A percentile compares a stretch with the other conserved stretches of the same genome.
Evolutionary conservation across 2,888 invertebrate species (phyloP).

Genomic region (Parnassius apollo): DNA sequence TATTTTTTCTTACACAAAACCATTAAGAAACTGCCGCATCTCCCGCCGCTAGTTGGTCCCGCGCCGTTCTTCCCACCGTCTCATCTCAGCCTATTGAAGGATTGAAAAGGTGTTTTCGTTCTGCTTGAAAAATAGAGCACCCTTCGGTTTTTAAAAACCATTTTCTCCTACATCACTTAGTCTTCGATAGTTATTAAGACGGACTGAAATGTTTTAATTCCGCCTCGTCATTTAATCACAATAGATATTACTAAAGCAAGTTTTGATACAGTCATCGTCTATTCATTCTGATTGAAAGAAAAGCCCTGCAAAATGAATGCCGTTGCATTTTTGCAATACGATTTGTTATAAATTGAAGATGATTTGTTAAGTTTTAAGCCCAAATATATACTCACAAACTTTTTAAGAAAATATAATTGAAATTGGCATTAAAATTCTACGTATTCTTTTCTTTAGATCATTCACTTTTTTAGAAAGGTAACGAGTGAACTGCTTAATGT

Average conservation of each 20-base stretch:
- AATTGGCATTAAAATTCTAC: slow-evolving; percentile 11
- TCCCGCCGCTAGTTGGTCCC: slow-evolving; percentile 73
- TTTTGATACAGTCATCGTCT: slow-evolving; percentile 70
- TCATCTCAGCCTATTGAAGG: slow-evolving; percentile 69
- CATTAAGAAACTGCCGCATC: slow-evolving; percentile 71
- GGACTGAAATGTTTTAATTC: slow-evolving; percentile 76
- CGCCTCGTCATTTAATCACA: slow-evolving; percentile 75
- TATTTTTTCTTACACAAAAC: slow-evolving; percentile 78
- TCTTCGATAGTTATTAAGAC: slow-evolving; percentile 77
- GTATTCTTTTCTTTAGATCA: slow-evolving; percentile 2
- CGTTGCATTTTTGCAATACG: slow-evolving; percentile 39
- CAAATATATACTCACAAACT: slow-evolving; percentile 4
- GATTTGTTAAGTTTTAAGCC: slow-evolving; percentile 6
- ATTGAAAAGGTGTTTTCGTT: slow-evolving; percentile 81
- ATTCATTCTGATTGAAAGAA: slow-evolving; percentile 53
- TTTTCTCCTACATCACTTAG: slow-evolving; percentile 73
- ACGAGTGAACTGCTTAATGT: slow-evolving; percentile 16
- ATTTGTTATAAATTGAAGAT: slow-evolving; percentile 13
- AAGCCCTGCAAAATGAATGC: slow-evolving; percentile 20
- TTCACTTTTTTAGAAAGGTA: slow-evolving; percentile 1
- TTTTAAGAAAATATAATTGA: slow-evolving; percentile 17
- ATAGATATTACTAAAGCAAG: slow-evolving; percentile 56
- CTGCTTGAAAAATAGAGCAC: slow-evolving; percentile 73
- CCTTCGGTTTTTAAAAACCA: slow-evolving; percentile 68
- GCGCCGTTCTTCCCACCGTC: slow-evolving; percentile 54